Conservation (phyloP, 1,140 invertebrate species). For the Drosophila lacteicornis region DNA sequence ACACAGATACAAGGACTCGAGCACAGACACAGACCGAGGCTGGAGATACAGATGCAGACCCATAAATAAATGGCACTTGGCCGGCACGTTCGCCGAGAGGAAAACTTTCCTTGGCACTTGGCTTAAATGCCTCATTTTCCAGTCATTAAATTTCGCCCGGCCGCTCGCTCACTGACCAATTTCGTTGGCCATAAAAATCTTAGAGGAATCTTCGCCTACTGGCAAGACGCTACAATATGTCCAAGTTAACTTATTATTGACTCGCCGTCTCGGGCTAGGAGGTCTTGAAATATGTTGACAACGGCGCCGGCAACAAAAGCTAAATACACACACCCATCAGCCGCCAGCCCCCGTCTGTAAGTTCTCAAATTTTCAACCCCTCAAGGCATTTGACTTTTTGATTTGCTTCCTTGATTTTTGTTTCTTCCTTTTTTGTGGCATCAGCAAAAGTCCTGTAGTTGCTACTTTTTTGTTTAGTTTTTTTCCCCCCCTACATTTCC, state of each 20-base stretch:
- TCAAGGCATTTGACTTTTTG: conserved; percentile 75
- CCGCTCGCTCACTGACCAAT: conserved; percentile 67
- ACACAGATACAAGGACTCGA: conserved; percentile 12
- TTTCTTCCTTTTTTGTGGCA: conserved; percentile 56
- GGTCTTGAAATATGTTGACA: conserved; percentile 80
- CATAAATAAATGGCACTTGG: conserved; percentile 70
- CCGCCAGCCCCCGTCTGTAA: conserved; percentile 5
- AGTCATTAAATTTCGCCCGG: conserved; percentile 74
- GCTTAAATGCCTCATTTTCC: conserved; percentile 81
- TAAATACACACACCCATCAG: conserved; percentile 26
- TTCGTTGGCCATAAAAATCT: conserved; percentile 63
- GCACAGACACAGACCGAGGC: conserved; percentile 38
- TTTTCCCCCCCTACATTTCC: conserved; percentile 35
- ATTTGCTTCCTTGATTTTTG: conserved; percentile 49
- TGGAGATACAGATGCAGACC: conserved; percentile 49
- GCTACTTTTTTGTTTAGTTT: conserved; percentile 36
- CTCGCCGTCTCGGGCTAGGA: conserved; percentile 41
- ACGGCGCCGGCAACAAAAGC: conserved; percentile 77
- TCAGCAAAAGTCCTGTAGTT: conserved; percentile 73
- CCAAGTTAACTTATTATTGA: conserved; percentile 69
- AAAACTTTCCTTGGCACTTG: conserved; percentile 66
- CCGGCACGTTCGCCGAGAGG: conserved; percentile 59
- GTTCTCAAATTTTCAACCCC: conserved; percentile 64
- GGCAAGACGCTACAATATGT: conserved; percentile 51
- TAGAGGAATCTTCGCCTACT: conserved; percentile 40